Conservation (phyloP, 2,113 vertebrate genomes). For the Gavia stellata region DNA sequence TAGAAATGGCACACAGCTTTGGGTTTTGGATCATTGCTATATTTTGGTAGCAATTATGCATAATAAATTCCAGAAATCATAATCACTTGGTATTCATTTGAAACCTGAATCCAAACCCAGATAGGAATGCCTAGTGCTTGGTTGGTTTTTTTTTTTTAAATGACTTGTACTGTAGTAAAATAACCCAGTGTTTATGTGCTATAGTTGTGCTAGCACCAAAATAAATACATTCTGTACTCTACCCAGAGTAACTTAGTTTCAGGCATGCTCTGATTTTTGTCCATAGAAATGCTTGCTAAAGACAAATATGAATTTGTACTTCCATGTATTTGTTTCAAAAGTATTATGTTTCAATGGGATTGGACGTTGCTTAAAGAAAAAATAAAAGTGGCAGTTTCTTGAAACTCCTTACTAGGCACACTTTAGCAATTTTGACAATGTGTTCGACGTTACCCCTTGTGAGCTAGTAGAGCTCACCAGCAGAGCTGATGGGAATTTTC, state of each 20-base stretch:
- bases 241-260: neutral
- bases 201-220: neutral
- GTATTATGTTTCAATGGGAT: neutral
- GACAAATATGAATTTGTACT: neutral
- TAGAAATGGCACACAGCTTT: neutral
- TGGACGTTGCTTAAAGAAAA: neutral
- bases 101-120: neutral
- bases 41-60: neutral
- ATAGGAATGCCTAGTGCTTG: neutral
- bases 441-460: neutral
- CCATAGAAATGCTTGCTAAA: neutral
- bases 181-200: neutral
- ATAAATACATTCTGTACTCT: neutral
- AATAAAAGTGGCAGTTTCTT: neutral
- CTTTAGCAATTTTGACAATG: neutral
- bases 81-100: neutral
- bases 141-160: neutral
- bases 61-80: neutral
- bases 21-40: accelerated
- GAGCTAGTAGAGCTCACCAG: neutral
- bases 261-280: neutral
- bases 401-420: neutral
- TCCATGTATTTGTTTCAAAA: neutral
- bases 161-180: neutral
- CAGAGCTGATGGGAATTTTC: neutral